These are phyloP conservation scores for Probaryconus sp. DNA, from an alignment of 1,140 invertebrate species.

Conservation along the genomic window DNA sequence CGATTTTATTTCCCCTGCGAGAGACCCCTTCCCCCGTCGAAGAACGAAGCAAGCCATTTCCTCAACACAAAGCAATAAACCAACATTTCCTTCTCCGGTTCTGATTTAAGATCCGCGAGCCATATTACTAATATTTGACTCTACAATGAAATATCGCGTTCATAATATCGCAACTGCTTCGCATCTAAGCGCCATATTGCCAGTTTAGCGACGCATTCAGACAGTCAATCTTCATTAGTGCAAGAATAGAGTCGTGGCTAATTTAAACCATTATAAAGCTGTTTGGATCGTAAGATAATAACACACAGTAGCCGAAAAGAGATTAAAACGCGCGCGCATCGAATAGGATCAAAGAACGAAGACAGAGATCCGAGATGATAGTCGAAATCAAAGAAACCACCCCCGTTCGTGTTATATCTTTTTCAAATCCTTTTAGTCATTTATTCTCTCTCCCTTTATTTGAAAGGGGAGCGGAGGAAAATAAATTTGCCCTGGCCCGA, in stretches of 20 bases:
- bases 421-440: slow-evolving; percentile 72
- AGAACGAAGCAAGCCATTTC: no score
- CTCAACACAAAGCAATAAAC: no score
- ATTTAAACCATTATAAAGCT: slow-evolving; percentile 24
- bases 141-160: slow-evolving; percentile 25
- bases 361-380: slow-evolving; percentile 50
- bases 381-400: slow-evolving; percentile 68
- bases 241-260: slow-evolving; percentile 21
- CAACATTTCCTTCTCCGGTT: neutral
- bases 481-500: slow-evolving; percentile 63
- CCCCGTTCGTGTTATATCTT: slow-evolving; percentile 63
- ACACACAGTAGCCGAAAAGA: slow-evolving; percentile 24
- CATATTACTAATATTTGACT: slow-evolving; percentile 12
- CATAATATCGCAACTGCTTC: slow-evolving; percentile 33
- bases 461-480: slow-evolving; percentile 54
- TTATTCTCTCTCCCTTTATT: slow-evolving; percentile 64
- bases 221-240: slow-evolving; percentile 28
- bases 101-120: slow-evolving; percentile 21
- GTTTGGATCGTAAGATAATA: slow-evolving; percentile 24
- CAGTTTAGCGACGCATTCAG: neutral
- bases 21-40: no score
- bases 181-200: slow-evolving; percentile 2
- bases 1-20: no score
- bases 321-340: slow-evolving; percentile 5
- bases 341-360: neutral